Base-by-base conservation (phyloP, 2,113 vertebrate genomes). In the Mormyrus lacerda region DNA sequence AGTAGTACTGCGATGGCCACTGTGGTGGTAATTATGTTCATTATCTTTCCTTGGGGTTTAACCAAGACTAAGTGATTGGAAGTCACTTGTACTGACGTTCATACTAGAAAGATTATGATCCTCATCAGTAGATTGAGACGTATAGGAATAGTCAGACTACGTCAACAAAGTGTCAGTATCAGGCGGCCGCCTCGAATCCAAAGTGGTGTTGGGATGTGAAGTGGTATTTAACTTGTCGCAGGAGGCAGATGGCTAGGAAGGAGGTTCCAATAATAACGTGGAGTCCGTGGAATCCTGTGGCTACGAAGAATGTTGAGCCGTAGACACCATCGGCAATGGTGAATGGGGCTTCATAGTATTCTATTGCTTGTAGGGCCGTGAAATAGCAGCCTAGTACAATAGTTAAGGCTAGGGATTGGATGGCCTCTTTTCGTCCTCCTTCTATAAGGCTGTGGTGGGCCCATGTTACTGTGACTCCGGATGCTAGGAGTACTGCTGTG, bases 61-160 rank as follows among this genome's bases (percentile, higher is more conserved):
- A 91, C 89, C 91, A 92, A 92, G 93, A 86, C 79, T 11, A 50
- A 87, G 0, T 91, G 91, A 90, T 92, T 92, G 94, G 91, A 94
- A 91, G 90, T 92, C 92, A 89, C 17, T 91, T 87, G 61, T 92
- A 91, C 88, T 93, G 2, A 0, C 0, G 53, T 90, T 91, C 1
- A 85, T 93, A 92, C 88, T 91, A 93, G 89, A 88, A 90, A 89
- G 83, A 90, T 24, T 51, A 93, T 0, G 90, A 90, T 2, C 91
- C 93, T 94, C 91, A 93, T 94, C 93, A 93, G 21, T 94, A 92
- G 0, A 94, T 92, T 0, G 93, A 93, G 1, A 92, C 51, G n/a
- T 87, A 91, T 0, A 92, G 83, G 86, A 93, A 91, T 1, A 91
- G 24, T 92, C 91, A 91, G 0, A 91, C 89, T 0, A 92, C 87